Evolutionary conservation across 1,140 invertebrate genomes (phyloP), one percentile per base, ranked within the genome.

Genomic region (Sycophila sp.): DNA sequence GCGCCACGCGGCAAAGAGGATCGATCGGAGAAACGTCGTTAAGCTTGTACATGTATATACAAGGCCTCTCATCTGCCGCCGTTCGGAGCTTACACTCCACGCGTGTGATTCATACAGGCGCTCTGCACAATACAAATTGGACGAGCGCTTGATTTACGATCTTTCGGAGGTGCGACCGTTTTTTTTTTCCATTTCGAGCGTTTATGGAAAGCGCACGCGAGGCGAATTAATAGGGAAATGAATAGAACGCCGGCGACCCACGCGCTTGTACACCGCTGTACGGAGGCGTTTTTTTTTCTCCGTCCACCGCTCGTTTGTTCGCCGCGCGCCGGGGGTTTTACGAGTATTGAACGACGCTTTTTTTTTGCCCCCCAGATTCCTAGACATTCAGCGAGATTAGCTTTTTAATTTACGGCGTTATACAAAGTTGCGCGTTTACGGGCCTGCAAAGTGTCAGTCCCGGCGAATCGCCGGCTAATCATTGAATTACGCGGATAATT

Each of bases 1-100:
- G 26, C 60, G 51, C 64, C 70, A 11, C 13, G 40, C 47, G 47
- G 24, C 51, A 17, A 32, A 32, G 53, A 56, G 30, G 53, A 34
- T 56, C 30, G 53, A 56, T 56, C 53, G 30, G 7, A 56, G 53
- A 56, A 34, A 56, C 34, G 28, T 56, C 53, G 53, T 56, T 56
- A 36, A 10, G 30, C 10, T 4, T 17, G 15, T 4, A 17, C 15
- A 17, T 45, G 15, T 4, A 4, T 17, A 6, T 36, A 36, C 34
- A 36, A 36, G n/a, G n/a, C 42, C 3, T 30, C 49, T 24, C 15
- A 17, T 47, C 45, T 4, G 2, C 24, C 49, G 49, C 28, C 8
- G 28, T 53, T 53, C 49, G n/a, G n/a, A n/a, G n/a, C n/a, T n/a
- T n/a, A 53, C 28, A 13, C 4, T 15, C 19, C 19, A 22, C 49